Evolutionary conservation across 1,140 invertebrate species (phyloP).

Genomic region (Zaprionus nigranus): DNA sequence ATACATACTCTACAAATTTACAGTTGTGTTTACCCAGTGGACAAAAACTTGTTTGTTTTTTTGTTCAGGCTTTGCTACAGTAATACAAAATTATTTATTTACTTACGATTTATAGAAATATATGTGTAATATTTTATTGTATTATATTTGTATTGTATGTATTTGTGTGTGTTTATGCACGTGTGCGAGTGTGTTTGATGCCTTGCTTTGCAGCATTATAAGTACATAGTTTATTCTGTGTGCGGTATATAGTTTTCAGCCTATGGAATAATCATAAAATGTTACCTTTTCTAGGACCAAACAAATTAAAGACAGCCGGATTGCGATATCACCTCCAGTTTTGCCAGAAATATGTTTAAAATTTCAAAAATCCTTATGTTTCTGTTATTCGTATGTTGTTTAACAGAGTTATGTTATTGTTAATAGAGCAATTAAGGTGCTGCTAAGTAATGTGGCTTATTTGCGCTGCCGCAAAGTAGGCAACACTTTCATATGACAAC

Average conservation of each 20-base stretch:
- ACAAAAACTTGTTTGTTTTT: constrained; percentile 10
- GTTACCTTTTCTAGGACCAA: too few species aligned
- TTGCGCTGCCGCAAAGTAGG: constrained; percentile 56
- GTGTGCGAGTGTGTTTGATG: neutral
- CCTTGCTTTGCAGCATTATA: too few species aligned
- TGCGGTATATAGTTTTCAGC: too few species aligned
- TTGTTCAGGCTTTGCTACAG: constrained; percentile 27
- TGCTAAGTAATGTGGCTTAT: constrained; percentile 13
- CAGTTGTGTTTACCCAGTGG: constrained; percentile 19
- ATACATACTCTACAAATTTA: constrained; percentile 34
- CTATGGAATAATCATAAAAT: too few species aligned
- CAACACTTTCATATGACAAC: constrained; percentile 46
- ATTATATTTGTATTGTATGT: neutral
- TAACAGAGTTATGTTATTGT: too few species aligned
- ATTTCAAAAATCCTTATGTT: too few species aligned
- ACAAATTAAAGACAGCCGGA: too few species aligned
- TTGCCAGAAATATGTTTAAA: too few species aligned
- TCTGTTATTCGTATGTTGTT: too few species aligned
- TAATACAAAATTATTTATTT: constrained; percentile 74
- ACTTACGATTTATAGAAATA: constrained; percentile 66
- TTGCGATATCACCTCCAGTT: too few species aligned
- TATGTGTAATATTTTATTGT: constrained; percentile 24
- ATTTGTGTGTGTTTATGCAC: constrained; percentile 7
- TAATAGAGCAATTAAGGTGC: neutral
- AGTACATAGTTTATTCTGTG: too few species aligned